phyloP scores from a whole-genome alignment of 2,113 vertebrate species.

The Puma concolor region DNA sequence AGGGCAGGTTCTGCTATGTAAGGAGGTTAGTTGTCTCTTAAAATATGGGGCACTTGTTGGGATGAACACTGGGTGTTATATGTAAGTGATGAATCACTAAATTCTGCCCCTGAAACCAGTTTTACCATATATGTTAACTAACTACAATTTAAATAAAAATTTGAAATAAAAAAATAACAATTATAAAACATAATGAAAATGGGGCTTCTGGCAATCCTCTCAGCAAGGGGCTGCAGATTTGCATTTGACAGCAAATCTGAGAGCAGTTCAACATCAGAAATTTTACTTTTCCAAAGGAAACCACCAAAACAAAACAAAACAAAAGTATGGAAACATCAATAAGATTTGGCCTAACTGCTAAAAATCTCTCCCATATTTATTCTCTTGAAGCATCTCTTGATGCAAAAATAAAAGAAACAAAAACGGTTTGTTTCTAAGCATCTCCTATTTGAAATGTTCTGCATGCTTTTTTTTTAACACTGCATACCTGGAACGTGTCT shows the following conservation, averaged over 20 bases:
- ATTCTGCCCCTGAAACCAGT: too few species aligned
- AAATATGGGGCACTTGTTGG: neutral
- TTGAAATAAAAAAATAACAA: too few species aligned
- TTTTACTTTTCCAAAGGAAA: neutral
- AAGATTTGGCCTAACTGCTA: neutral
- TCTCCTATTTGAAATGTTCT: neutral
- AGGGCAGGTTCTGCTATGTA: neutral
- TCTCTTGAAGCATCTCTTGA: neutral
- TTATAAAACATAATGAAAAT: neutral
- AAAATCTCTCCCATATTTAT: neutral
- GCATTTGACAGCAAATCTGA: neutral
- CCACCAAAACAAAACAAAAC: neutral
- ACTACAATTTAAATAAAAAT: too few species aligned
- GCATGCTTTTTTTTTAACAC: neutral
- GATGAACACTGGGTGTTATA: too few species aligned
- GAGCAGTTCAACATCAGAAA: neutral
- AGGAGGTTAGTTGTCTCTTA: neutral
- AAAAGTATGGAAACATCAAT: neutral
- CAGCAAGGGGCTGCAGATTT: neutral
- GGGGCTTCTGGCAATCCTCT: neutral
- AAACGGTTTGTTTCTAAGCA: neutral
- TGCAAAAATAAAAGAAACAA: neutral
- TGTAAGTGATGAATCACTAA: too few species aligned
- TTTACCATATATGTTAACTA: too few species aligned
- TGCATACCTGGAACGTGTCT: neutral